These are phyloP conservation scores for Magallana gigas DNA, from an alignment of 1,140 invertebrate genomes.

Conservation along the genomic window DNA sequence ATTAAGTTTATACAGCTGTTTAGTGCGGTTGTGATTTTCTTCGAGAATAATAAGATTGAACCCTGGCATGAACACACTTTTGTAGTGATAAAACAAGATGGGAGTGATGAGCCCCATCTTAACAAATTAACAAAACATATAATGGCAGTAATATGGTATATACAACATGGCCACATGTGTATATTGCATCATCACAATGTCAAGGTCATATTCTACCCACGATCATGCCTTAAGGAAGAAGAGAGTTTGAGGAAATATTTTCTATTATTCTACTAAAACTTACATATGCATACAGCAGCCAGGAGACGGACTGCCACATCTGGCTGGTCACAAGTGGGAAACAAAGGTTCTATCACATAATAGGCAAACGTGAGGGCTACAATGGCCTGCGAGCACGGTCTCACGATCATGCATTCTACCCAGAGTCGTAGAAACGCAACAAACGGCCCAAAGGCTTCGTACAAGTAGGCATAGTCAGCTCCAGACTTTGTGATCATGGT, in stretches of 20 bases:
- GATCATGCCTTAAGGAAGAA: background rate
- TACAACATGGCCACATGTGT: background rate
- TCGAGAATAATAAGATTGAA: too few relatives aligned
- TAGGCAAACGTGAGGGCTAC: slow-evolving; percentile 78
- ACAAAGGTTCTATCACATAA: slow-evolving; percentile 78
- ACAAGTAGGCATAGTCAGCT: slow-evolving; percentile 78
- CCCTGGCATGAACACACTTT: too few relatives aligned
- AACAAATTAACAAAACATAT: too few relatives aligned
- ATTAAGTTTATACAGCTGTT: too few relatives aligned
- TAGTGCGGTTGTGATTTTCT: too few relatives aligned
- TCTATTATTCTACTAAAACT: slow-evolving; percentile 58
- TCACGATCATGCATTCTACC: slow-evolving; percentile 86
- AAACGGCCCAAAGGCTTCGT: slow-evolving; percentile 78
- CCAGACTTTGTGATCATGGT: slow-evolving; percentile 75
- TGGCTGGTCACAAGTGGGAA: slow-evolving; percentile 77
- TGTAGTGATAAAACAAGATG: too few relatives aligned
- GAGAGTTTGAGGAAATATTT: background rate
- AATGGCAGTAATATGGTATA: too few relatives aligned
- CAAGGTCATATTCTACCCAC: slow-evolving; percentile 6
- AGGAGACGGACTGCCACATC: slow-evolving; percentile 72
- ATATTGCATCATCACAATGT: slow-evolving; percentile 38
- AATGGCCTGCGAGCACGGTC: slow-evolving; percentile 85
- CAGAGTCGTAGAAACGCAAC: slow-evolving; percentile 78
- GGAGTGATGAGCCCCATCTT: too few relatives aligned
- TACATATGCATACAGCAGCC: slow-evolving; percentile 77